Percentiles rank a stretch among this genome's conserved stretches.
Conservation (phyloP, 2,888 invertebrate genomes). For the Amphipyra tragopoginis region DNA sequence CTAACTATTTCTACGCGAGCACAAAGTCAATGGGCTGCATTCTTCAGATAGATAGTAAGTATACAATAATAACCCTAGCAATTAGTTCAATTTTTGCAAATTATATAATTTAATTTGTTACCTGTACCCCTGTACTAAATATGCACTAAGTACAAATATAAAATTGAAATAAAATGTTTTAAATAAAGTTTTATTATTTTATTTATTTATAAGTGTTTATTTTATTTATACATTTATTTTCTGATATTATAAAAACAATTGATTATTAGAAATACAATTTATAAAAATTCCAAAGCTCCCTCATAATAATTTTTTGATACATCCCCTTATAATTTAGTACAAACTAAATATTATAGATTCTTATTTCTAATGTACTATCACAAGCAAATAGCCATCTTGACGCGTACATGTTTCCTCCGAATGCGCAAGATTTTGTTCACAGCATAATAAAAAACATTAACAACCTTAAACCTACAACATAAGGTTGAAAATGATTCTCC, state of each 20-base stretch:
- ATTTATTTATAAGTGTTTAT: no score
- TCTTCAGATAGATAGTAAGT: not conserved
- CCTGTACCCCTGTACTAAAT: no score
- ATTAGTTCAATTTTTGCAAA: no score
- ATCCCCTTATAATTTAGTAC: slow-evolving; percentile 23
- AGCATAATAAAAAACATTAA: slow-evolving; percentile 14
- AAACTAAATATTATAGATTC: slow-evolving; percentile 23
- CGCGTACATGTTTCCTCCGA: slow-evolving; percentile 23
- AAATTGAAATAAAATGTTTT: no score
- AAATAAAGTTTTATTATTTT: no score
- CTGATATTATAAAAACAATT: no score
- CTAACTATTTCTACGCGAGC: no score
- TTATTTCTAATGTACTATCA: slow-evolving; percentile 51
- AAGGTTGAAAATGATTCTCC: slow-evolving; percentile 21
- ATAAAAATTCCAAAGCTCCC: slow-evolving; percentile 41
- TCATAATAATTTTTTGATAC: slow-evolving; percentile 12
- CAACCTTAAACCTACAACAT: slow-evolving; percentile 16
- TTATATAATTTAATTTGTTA: no score
- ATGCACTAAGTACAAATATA: no score
- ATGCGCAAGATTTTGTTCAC: slow-evolving; percentile 26
- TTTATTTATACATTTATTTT: no score
- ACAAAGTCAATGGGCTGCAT: not conserved
- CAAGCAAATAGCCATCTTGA: slow-evolving; percentile 46
- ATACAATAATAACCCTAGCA: not conserved
- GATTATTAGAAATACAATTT: slow-evolving; percentile 1